phyloP scores from a whole-genome alignment of 2,113 vertebrate genomes.

The Axis porcinus region DNA sequence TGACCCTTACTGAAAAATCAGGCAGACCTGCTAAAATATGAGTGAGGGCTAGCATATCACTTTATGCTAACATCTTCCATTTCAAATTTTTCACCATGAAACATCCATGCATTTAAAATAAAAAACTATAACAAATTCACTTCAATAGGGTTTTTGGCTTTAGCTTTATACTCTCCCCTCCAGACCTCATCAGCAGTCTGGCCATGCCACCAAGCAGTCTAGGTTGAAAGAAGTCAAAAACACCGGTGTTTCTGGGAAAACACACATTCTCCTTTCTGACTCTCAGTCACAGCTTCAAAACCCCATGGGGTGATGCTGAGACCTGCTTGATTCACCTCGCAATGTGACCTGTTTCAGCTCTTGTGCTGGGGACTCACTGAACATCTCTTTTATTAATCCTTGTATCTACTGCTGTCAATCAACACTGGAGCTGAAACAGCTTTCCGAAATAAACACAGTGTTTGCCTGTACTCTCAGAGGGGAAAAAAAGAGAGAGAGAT shows the following conservation, averaged over 20 bases:
- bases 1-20: neutral
- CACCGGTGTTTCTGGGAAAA: constrained; percentile 31
- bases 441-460: constrained; percentile 44
- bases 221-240: constrained; percentile 42
- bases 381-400: constrained; percentile 34
- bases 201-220: neutral
- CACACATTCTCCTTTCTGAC: neutral
- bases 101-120: neutral
- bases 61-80: neutral
- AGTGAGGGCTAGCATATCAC: neutral
- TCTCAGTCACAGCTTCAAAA: constrained; percentile 39
- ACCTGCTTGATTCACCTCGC: neutral
- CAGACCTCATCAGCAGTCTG: neutral
- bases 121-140: neutral
- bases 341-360: constrained; percentile 10
- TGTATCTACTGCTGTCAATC: constrained; percentile 15
- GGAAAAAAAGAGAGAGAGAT: neutral
- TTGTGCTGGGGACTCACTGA: constrained; percentile 12
- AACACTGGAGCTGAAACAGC: neutral
- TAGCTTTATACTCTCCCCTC: neutral
- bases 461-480: constrained; percentile 17
- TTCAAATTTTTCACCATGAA: constrained; percentile 15
- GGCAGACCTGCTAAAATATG: neutral
- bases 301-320: neutral
- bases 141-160: neutral